Base-by-base conservation (phyloP, 2,888 invertebrate species). In the Tanypteryx hageni region DNA sequence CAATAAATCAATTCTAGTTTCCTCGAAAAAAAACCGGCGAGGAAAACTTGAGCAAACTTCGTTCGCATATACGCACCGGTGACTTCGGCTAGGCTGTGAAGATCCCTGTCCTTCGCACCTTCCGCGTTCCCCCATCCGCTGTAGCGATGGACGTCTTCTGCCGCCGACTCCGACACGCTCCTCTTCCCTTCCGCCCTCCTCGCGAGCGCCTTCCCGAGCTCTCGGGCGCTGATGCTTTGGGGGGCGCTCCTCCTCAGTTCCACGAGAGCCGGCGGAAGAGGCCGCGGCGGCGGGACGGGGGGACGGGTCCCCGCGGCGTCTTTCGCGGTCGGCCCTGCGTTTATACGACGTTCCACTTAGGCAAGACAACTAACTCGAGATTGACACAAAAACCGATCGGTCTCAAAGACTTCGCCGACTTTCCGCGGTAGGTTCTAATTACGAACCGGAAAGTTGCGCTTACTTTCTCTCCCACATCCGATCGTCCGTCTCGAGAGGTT, bases 341-440 rank as follows among this genome's bases (percentile, higher is more conserved):
- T 89, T 89, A 89, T 89, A 68, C 31, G 64, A 89, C 89, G 89
- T 18, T 16, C 89, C 89, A 44, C 68, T 89, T 89, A 89, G 89
- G 64, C 64, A 89, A 89, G 31, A 89, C 31, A 68, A 89, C 89
- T 59, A 31, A 59, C 14, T 61, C 64, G 44, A 44, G 61, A 89
- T 64, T 22, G 57, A 89, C 64, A 89, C 64, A 89, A 22, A 89
- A 89, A 89, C 89, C 89, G 27, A 89, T 64, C 56, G 27, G 89
- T 89, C 89, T 61, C 89, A 89, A 89, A 89, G 89, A 68, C 89
- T 31, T 89, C 89, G 89, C 89, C 64, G 68, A 89, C 89, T 89
- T 61, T 89, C 89, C 89, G 89, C 89, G 89, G 89, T 89, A 89
- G 89, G 44, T 14, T 16, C 61, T 16, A 2, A 16, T 64, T 16